Evolutionary conservation across 2,797 vertebrate genomes (phyloP).

Genomic region (Pseudochirops cupreus): DNA sequence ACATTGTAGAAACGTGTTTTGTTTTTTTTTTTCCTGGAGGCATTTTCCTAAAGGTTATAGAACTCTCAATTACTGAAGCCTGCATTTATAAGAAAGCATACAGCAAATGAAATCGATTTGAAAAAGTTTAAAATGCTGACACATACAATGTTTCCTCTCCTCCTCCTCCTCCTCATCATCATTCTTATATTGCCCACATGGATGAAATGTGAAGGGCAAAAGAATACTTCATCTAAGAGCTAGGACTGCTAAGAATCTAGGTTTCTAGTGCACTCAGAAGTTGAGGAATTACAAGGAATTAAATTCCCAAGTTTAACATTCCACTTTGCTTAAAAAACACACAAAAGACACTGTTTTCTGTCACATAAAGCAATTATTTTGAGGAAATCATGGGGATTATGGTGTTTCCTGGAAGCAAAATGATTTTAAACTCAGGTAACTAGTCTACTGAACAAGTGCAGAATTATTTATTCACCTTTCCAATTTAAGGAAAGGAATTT

Average conservation of each 20-base stretch:
- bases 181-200: background rate
- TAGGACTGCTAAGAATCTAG: background rate
- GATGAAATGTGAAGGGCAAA: background rate
- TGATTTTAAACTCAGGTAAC: conserved; percentile 66
- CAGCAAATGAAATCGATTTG: background rate
- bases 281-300: background rate
- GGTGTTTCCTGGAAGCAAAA: conserved; percentile 62
- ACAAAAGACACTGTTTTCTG: conserved; percentile 47
- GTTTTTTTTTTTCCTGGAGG: background rate
- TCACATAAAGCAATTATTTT: conserved; percentile 56
- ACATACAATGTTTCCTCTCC: too few relatives aligned
- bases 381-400: conserved; percentile 50
- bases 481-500: conserved; percentile 49
- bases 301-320: conserved; percentile 54
- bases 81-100: background rate
- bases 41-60: background rate
- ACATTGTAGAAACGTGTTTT: background rate
- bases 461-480: conserved; percentile 62
- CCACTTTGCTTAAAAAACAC: conserved; percentile 16
- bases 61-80: background rate
- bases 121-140: background rate
- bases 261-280: background rate
- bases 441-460: conserved; percentile 69
- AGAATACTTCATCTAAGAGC: background rate
- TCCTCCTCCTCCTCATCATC: background rate